These are phyloP conservation scores for Hypselothyrea guttata DNA, from an alignment of 2,888 invertebrate species.

Conservation along the genomic window DNA sequence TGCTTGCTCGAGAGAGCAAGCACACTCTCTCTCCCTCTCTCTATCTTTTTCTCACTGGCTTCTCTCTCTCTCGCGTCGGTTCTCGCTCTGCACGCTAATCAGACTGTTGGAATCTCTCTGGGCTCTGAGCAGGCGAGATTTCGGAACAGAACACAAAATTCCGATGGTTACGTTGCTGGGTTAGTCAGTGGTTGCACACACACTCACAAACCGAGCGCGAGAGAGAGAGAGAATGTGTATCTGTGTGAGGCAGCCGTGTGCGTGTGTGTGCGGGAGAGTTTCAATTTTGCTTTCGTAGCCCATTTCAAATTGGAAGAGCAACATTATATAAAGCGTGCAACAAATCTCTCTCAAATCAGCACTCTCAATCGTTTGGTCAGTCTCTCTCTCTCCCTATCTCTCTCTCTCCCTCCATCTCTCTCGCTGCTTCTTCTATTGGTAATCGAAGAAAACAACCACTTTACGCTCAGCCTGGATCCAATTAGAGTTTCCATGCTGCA, in stretches of 20 bases:
- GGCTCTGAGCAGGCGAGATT: constrained; percentile 50
- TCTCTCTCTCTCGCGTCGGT: not conserved
- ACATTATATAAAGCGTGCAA: not conserved
- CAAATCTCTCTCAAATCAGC: not conserved
- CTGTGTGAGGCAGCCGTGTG: constrained; percentile 18
- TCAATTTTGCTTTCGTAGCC: constrained; percentile 60
- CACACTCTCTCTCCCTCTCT: constrained; percentile 1
- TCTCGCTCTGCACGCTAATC: constrained; percentile 5
- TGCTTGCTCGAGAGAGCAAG: constrained; percentile 7
- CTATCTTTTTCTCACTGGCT: constrained; percentile 7
- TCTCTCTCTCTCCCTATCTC: constrained; percentile 8
- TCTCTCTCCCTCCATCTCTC: not conserved
- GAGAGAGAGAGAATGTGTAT: constrained; percentile 29
- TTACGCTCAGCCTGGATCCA: constrained; percentile 49
- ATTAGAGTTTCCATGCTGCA: constrained; percentile 51
- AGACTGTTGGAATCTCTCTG: not conserved
- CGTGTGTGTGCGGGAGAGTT: constrained; percentile 41
- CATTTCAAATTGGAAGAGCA: constrained; percentile 42
- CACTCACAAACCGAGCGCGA: not conserved
- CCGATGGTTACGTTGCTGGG: constrained; percentile 55
- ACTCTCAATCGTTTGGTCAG: constrained; percentile 18
- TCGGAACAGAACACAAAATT: constrained; percentile 64
- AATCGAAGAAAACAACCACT: constrained; percentile 66
- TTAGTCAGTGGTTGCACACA: constrained; percentile 60
- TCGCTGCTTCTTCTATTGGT: constrained; percentile 9